Percentiles rank a stretch among this genome's conserved stretches.
Conservation (phyloP, 2,888 invertebrate genomes). For the Caenorhabditis japonica region DNA sequence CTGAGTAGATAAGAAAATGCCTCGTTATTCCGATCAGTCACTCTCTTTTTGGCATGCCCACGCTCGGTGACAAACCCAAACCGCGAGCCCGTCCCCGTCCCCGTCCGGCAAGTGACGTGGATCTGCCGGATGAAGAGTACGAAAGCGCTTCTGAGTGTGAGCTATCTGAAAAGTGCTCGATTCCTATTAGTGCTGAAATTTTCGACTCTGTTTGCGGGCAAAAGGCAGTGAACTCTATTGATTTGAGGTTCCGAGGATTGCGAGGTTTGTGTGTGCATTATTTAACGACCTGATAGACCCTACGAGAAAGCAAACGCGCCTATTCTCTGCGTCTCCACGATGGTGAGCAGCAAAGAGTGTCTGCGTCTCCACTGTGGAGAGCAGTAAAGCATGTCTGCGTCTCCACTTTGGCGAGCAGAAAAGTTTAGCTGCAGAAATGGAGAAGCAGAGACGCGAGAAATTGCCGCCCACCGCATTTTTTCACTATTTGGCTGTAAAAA, state of each 20-base stretch:
- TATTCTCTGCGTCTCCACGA: background rate
- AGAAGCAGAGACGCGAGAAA: too few species aligned
- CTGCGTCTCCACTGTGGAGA: too few species aligned
- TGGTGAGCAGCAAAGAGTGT: too few species aligned
- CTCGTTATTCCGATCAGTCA: conserved; percentile 4
- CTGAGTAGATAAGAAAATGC: too few species aligned
- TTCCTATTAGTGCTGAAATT: conserved; percentile 41
- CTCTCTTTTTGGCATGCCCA: conserved; percentile 28
- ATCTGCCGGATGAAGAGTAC: conserved; percentile 29
- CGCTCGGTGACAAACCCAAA: conserved; percentile 29
- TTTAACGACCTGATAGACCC: background rate
- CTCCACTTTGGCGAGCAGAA: background rate
- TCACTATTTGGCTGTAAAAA: too few species aligned
- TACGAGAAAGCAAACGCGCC: background rate
- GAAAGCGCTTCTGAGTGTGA: conserved; percentile 41
- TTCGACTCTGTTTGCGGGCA: conserved; percentile 44
- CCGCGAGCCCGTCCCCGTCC: too few species aligned
- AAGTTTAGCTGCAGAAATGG: too few species aligned
- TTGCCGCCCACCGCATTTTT: too few species aligned
- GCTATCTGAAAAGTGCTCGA: too few species aligned
- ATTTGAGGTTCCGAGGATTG: conserved; percentile 60
- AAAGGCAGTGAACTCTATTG: conserved; percentile 52
- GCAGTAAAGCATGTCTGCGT: too few species aligned
- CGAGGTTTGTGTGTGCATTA: conserved; percentile 54
- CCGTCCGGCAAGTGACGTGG: conserved; percentile 42